A percentile compares a stretch with the other conserved stretches of the same genome.
Conservation (phyloP, 2,888 invertebrate genomes). For the Empis livida region DNA sequence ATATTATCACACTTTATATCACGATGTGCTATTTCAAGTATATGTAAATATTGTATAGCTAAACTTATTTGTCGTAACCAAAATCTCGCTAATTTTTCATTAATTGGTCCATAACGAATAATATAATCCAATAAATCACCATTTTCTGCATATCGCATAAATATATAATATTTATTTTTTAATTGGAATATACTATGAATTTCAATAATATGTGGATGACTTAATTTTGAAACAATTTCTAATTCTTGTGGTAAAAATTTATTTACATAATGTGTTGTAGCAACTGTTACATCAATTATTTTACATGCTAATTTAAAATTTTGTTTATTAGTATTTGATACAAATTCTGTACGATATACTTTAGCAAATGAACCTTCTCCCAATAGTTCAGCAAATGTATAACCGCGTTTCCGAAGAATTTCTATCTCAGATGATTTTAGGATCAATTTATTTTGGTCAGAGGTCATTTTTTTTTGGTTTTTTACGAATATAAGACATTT, state of each 20-base stretch:
- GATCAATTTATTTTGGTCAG: too few relatives aligned
- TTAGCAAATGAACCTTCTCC: conserved; percentile 69
- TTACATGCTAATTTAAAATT: conserved; percentile 29
- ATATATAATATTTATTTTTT: conserved; percentile 57
- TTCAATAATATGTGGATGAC: too few relatives aligned
- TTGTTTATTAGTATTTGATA: background rate
- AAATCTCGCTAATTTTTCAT: conserved; percentile 52
- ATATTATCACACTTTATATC: too few relatives aligned
- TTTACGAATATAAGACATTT: too few relatives aligned
- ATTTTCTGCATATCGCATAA: conserved; percentile 65
- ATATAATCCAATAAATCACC: conserved; percentile 67
- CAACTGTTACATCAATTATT: too few relatives aligned
- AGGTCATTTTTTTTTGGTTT: too few relatives aligned
- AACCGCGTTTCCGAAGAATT: conserved; percentile 42
- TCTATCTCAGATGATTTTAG: too few relatives aligned
- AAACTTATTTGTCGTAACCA: conserved; percentile 59
- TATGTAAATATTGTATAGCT: conserved; percentile 32
- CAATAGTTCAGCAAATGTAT: conserved; percentile 47
- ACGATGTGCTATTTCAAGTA: too few relatives aligned
- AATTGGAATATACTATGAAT: conserved; percentile 56
- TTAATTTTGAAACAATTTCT: too few relatives aligned
- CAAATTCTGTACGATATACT: conserved; percentile 39
- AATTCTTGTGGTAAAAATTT: conserved; percentile 32
- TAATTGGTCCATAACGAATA: conserved; percentile 50
- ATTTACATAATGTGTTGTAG: too few relatives aligned